These are phyloP conservation scores for Homarus americanus DNA, from an alignment of 1,140 invertebrate species.

Conservation along the genomic window DNA sequence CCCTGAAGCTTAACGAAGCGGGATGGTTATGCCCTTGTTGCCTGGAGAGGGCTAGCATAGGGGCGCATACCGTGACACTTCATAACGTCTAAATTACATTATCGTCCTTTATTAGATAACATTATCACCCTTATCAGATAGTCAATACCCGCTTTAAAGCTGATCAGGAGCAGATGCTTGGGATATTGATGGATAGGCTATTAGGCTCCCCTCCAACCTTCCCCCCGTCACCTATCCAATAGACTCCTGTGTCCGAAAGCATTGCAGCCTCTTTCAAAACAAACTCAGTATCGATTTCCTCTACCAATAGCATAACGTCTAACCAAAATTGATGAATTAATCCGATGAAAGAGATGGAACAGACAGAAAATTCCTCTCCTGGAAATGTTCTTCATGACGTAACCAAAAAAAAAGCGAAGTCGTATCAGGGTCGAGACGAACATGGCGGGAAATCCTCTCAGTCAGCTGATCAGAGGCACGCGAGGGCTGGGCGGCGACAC, in stretches of 20 bases:
- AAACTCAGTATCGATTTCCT: background rate
- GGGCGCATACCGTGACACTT: too few relatives aligned
- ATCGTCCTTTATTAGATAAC: background rate
- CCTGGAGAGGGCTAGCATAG: too few relatives aligned
- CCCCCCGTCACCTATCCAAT: background rate
- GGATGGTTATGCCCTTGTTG: too few relatives aligned
- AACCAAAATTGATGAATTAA: background rate
- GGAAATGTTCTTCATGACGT: background rate
- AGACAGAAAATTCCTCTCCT: background rate
- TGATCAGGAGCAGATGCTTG: conserved; percentile 33
- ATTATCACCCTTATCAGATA: conserved; percentile 18
- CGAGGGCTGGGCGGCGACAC: background rate
- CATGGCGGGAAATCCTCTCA: conserved; percentile 35
- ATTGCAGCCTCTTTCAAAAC: background rate
- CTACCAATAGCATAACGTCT: background rate
- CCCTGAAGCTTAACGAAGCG: too few relatives aligned
- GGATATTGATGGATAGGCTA: conserved; percentile 33
- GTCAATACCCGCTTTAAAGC: conserved; percentile 16
- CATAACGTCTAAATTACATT: background rate
- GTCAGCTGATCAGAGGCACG: conserved; percentile 35
- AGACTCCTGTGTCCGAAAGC: background rate
- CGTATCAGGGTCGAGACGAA: background rate
- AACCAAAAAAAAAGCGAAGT: background rate
- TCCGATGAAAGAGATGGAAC: background rate
- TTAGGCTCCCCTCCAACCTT: background rate